Percentiles rank a stretch among this genome's conserved stretches.
phyloP scores from a whole-genome alignment of 2,888 invertebrate species.

The Dynastes tityus region DNA sequence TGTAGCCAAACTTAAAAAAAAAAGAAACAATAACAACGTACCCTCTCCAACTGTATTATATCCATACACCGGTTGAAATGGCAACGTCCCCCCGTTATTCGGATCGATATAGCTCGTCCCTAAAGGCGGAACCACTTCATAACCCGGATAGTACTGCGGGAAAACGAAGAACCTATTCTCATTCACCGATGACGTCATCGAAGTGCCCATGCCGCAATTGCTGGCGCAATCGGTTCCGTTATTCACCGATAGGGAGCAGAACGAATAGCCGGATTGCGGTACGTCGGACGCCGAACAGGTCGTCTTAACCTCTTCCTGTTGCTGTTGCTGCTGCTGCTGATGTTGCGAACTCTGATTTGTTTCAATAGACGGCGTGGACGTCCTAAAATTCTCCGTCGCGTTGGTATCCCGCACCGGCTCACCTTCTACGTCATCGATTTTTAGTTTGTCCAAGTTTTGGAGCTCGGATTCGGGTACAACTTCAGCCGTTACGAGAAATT shows the following conservation, averaged over 20 bases:
- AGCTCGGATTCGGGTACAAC: conserved; percentile 55
- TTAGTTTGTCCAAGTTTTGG: conserved; percentile 3
- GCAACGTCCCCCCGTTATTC: background rate
- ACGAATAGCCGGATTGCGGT: conserved; percentile 4
- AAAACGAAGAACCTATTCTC: conserved; percentile 65
- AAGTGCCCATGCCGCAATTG: background rate
- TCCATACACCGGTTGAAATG: conserved; percentile 14
- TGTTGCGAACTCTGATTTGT: background rate
- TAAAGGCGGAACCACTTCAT: conserved; percentile 60
- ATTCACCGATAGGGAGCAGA: conserved; percentile 9
- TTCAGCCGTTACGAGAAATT: conserved; percentile 62
- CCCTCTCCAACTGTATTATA: conserved; percentile 33
- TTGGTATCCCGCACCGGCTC: background rate
- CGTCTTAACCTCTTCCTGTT: background rate
- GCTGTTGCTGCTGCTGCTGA: background rate
- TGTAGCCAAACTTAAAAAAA: background rate
- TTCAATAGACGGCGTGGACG: conserved; percentile 1
- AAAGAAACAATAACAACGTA: background rate
- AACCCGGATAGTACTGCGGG: conserved; percentile 66
- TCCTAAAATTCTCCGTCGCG: background rate
- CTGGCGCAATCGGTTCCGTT: conserved; percentile 7
- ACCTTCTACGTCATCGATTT: conserved; percentile 47
- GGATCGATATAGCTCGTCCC: conserved; percentile 13
- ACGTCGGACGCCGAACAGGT: background rate
- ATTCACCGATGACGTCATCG: conserved; percentile 23